Base-by-base conservation (phyloP, 2,888 invertebrate species). In the Silvanus unidentatus region DNA sequence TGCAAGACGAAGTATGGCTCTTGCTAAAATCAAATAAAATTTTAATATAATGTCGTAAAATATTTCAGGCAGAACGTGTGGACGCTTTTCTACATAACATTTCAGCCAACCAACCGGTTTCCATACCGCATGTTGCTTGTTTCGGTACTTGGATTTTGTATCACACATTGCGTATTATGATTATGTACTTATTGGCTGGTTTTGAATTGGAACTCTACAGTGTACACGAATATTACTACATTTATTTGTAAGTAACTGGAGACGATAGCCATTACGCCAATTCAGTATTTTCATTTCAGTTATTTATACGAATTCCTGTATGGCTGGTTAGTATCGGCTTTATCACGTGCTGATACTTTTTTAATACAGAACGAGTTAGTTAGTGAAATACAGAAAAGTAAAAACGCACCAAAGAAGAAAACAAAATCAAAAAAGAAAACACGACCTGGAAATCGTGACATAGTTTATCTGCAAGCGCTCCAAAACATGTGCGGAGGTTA, bases 181-280 rank as follows among this genome's bases (percentile, higher is more conserved):
- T 94, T 60, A 86, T 93, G 66, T 97, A 94, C 71, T 77, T 96
- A 29, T 78, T 97, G 57, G 87, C 94, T 14, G 97, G 97, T 1
- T 89, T 99, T 60, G 96, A 97, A 68, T 77, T 98, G 43, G 96
- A 98, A 70, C 75, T 99, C 27, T 98, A 97, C 73, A 92, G 94
- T 46, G 85, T 88, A 15, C 96, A 97, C 68, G 98, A 99, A 74
- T 97, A 91, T 71, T 86, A 94, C 60, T 96, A 95, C 68, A 88
- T 97, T 57, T 98, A 88, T 72, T 95, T 94, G 94, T 86, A 57
- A 74, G 74, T 64, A 22, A 16, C 16, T n/a, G n/a, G n/a, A n/a
- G n/a, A n/a, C n/a, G n/a, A n/a, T n/a, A n/a, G n/a, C n/a, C n/a
- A n/a, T n/a, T n/a, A n/a, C n/a, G n/a, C n/a, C n/a, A n/a, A n/a